These are phyloP conservation scores for Ceyx cyanopectus DNA, from an alignment of 2,113 vertebrate genomes.

Conservation along the genomic window DNA sequence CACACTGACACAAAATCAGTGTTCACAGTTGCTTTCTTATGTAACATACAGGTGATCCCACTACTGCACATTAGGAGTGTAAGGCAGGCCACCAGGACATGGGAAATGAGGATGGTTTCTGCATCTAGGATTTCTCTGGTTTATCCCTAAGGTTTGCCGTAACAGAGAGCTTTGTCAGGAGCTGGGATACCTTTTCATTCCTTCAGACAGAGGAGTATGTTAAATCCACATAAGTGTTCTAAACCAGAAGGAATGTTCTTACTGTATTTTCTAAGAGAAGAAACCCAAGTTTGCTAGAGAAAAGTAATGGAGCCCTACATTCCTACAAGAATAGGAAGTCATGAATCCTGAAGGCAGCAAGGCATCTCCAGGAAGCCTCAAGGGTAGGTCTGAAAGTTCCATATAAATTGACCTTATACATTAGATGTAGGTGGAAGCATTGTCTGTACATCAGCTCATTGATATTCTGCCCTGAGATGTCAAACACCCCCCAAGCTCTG, in stretches of 20 bases:
- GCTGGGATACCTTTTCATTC: background rate
- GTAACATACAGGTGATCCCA: background rate
- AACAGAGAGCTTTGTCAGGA: background rate
- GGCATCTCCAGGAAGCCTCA: background rate
- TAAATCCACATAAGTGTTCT: background rate
- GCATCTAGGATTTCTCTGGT: background rate
- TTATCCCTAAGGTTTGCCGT: background rate
- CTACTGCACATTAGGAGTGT: background rate
- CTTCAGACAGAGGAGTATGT: background rate
- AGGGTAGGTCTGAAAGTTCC: background rate
- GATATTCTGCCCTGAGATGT: background rate
- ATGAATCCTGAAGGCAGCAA: background rate
- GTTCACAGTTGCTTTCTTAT: background rate
- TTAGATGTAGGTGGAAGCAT: background rate
- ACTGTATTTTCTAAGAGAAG: background rate
- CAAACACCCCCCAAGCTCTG: background rate
- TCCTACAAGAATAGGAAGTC: background rate
- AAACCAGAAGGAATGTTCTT: background rate
- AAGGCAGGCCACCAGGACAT: background rate
- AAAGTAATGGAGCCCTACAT: background rate
- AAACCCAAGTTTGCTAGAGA: background rate
- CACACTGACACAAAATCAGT: accelerated
- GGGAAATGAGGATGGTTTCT: background rate
- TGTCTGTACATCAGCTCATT: background rate
- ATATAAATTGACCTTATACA: background rate